Conservation (phyloP, 2,113 vertebrate genomes). For the Thalassoma bifasciatum region DNA sequence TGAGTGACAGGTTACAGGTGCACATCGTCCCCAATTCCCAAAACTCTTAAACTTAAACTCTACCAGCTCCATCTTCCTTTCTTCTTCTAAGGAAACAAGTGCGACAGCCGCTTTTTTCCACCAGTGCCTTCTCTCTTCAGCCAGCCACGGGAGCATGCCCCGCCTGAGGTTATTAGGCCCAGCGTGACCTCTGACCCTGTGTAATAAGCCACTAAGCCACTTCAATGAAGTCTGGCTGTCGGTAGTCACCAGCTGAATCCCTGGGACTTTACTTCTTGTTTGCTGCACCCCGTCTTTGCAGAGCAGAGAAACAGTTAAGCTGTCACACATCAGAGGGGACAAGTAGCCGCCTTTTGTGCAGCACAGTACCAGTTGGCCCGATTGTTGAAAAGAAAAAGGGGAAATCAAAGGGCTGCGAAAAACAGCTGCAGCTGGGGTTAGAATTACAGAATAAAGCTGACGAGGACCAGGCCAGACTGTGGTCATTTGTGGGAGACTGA, state of each 20-base stretch:
- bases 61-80: conserved; percentile 38
- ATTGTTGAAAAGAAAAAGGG: conserved; percentile 71
- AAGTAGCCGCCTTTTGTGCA: conserved; percentile 69
- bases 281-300: conserved; percentile 62
- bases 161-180: conserved; percentile 71
- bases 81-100: conserved; percentile 46
- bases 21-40: conserved; percentile 44
- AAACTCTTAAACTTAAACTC: conserved; percentile 52
- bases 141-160: conserved; percentile 57
- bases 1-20: conserved; percentile 87
- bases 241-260: conserved; percentile 74
- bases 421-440: conserved; percentile 81
- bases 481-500: conserved; percentile 75
- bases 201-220: conserved; percentile 80
- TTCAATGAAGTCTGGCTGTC: conserved; percentile 74
- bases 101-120: conserved; percentile 55
- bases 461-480: conserved; percentile 78
- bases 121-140: conserved; percentile 56
- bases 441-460: conserved; percentile 76
- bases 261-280: conserved; percentile 78
- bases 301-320: conserved; percentile 80
- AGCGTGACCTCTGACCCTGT: conserved; percentile 72
- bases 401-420: conserved; percentile 76
- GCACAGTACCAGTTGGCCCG: conserved; percentile 70
- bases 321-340: conserved; percentile 80